phyloP scores from a whole-genome alignment of 2,797 vertebrate species.

The Synanceia verrucosa region DNA sequence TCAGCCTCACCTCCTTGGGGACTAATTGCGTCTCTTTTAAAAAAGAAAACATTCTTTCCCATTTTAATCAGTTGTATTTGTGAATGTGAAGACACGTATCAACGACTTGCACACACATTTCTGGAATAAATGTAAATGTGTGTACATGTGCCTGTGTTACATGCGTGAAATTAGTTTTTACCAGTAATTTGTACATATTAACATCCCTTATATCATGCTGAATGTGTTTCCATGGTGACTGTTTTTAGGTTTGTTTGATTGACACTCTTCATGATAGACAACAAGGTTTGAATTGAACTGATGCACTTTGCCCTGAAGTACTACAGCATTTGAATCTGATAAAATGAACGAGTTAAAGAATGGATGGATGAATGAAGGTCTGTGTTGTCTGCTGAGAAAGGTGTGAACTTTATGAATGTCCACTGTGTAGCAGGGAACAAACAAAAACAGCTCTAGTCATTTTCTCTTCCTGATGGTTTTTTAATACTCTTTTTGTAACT shows the following conservation, averaged over 20 bases:
- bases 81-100: constrained; percentile 74
- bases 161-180: constrained; percentile 69
- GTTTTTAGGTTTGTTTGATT: constrained; percentile 74
- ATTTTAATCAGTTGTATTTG: constrained; percentile 66
- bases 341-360: constrained; percentile 52
- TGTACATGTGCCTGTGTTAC: constrained; percentile 19
- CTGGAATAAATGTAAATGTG: constrained; percentile 26
- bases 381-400: constrained; percentile 27
- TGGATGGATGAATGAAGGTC: constrained; percentile 41
- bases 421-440: constrained; percentile 66
- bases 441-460: constrained; percentile 10
- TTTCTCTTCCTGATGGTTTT: constrained; percentile 46
- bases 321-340: constrained; percentile 82
- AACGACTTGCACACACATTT: constrained; percentile 11
- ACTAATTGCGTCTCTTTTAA: constrained; percentile 3
- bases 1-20: not conserved
- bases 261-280: constrained; percentile 50
- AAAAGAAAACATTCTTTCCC: not conserved
- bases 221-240: constrained; percentile 86
- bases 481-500: constrained; percentile 67
- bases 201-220: constrained; percentile 81
- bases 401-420: constrained; percentile 76
- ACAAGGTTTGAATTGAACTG: constrained; percentile 78
- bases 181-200: constrained; percentile 81
- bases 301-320: constrained; percentile 94